Conservation (phyloP, 2,113 vertebrate genomes). For the Malurus cyaneus region DNA sequence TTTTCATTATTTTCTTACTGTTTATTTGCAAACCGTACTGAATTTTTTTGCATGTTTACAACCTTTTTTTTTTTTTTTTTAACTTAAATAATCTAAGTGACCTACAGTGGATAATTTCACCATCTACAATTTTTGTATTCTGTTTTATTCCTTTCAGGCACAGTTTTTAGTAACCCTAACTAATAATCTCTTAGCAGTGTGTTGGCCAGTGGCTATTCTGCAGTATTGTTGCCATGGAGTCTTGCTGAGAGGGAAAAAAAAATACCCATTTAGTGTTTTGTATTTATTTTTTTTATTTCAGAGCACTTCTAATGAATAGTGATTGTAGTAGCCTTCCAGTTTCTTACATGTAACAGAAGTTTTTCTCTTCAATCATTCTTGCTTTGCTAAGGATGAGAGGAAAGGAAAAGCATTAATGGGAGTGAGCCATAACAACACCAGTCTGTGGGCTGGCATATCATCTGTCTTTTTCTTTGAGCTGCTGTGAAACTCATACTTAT, state of each 20-base stretch:
- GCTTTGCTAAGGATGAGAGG: neutral
- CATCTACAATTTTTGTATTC: neutral
- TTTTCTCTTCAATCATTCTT: neutral
- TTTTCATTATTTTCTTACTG: neutral
- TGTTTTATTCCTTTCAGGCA: neutral
- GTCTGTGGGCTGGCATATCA: neutral
- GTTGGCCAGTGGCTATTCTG: neutral
- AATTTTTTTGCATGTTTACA: neutral
- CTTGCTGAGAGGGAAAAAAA: neutral
- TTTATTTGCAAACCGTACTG: neutral
- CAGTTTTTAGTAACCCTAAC: neutral
- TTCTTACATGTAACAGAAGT: neutral
- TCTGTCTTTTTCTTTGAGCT: neutral
- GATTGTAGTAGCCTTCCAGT: neutral
- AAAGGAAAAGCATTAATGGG: neutral
- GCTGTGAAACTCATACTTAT: neutral
- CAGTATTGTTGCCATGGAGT: neutral
- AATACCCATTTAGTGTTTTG: neutral
- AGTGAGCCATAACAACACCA: neutral
- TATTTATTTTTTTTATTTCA: neutral
- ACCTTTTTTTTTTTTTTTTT: neutral
- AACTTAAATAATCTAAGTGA: neutral
- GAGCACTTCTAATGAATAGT: neutral
- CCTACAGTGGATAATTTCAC: neutral
- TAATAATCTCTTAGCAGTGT: neutral